Base-by-base conservation (phyloP, 2,113 vertebrate genomes). In the Neotoma lepida region DNA sequence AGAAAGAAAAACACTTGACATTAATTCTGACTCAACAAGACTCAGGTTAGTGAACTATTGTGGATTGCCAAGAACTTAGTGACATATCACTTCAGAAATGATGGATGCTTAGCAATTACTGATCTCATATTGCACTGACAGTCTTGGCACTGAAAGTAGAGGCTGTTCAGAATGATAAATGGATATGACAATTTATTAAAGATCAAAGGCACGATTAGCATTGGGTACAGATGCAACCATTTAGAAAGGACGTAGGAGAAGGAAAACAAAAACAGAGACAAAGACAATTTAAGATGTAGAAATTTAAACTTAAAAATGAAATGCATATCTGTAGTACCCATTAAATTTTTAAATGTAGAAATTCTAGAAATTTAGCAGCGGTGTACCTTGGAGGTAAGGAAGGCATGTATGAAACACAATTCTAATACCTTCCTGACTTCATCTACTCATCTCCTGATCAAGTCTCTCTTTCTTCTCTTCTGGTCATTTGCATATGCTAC, bases 41-140 rank as follows among this genome's bases (percentile, higher is more conserved):
- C 54, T 90, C 54, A 91, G 63, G 71, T 92, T 95, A 91, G 89
- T 94, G 44, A 84, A 86, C 89, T 97, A 89, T 18, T 90, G 61
- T 96, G 97, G 98, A 96, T 9, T 88, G 86, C 78, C 96, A 94
- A 91, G 94, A 96, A 88, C 92, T 85, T 81, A 96, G 89, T 77
- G 96, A 97, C 88, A 97, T 86, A 86, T 96, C 94, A 77, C 64
- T 98, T 96, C 94, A 89, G 15, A 44, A 85, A 86, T 98, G 97
- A 98, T 96, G 92, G 93, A 97, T 98, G 97, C 96, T 97, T 86
- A 96, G 96, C 96, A 97, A 97, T 98, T 97, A 96, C 96, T 93
- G 97, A 97, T 97, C 97, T 97, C 97, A 97, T 93, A 98, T 84
- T 97, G 82, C 85, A 86, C 71, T 81, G 94, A 61, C 96, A 94